A percentile compares a stretch with the other conserved stretches of the same genome.
Conservation (phyloP, 2,888 invertebrate genomes). For the Neocrepidodera transversa region DNA sequence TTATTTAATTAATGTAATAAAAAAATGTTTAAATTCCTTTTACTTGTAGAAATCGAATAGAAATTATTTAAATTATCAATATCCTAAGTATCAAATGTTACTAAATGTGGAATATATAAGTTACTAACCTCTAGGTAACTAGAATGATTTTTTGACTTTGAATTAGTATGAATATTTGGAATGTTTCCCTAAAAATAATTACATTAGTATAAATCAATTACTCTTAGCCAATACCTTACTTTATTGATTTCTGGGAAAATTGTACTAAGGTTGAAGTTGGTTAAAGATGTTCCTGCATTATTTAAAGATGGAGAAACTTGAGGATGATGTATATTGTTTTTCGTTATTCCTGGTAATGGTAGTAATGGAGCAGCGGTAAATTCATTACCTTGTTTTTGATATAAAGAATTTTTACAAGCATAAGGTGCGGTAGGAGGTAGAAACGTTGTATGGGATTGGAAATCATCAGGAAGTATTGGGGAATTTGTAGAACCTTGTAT, state of each 20-base stretch:
- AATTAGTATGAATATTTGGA: constrained; percentile 8
- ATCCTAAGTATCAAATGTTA: no score
- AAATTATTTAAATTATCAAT: no score
- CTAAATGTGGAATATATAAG: no score
- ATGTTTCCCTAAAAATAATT: constrained; percentile 9
- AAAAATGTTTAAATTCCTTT: no score
- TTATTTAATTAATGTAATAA: no score
- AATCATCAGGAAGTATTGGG: constrained; percentile 59
- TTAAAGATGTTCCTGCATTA: constrained; percentile 64
- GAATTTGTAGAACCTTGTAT: constrained; percentile 58
- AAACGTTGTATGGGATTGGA: constrained; percentile 56
- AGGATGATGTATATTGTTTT: constrained; percentile 50
- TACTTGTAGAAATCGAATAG: no score
- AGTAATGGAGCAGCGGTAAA: constrained; percentile 47
- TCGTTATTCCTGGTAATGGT: constrained; percentile 48
- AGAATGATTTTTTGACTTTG: constrained; percentile 8
- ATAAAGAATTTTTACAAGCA: constrained; percentile 57
- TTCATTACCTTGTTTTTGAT: constrained; percentile 52
- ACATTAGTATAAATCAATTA: neutral
- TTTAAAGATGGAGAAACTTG: constrained; percentile 54
- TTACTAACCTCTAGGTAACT: constrained; percentile 12
- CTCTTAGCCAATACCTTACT: constrained; percentile 41
- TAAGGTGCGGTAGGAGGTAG: constrained; percentile 55
- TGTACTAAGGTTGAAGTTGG: constrained; percentile 83
- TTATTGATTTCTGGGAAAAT: constrained; percentile 84